Base-by-base conservation (phyloP, 92 coral and sea anemone species). In the Montipora capitata region DNA sequence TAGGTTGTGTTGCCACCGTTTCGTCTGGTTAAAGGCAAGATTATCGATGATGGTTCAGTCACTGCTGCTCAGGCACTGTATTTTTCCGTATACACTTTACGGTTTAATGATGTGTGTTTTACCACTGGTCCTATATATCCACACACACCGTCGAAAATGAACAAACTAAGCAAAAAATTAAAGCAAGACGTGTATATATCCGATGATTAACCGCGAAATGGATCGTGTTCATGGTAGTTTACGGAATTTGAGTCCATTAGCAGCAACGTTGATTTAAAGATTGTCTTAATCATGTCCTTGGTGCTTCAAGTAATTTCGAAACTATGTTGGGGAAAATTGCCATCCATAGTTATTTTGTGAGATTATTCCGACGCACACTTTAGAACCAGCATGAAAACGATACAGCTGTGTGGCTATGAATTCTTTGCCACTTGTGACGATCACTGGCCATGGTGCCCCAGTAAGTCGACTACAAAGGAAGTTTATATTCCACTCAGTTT, bases 241-340 rank as follows among this genome's bases (percentile, higher is more conserved):
- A 91, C 89, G 77, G 70, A 87, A 91, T 95, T 94, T 94, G 91
- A 93, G 90, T 89, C 92, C 72, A 87, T 94, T 94, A 94, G 85
- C 81, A 85, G 63, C 79, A 84, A 82, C 89, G 87, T 86, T 92
- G 97, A 92, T 89, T 87, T 84, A 80, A 80, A 88, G 94, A 93
- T 93, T 89, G 96, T 45, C 16, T 49, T 93, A 93, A 93, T 93
- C 67, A 81, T 5, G 61, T 7, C 17, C 40, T 73, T 48, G 52
- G 39, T 79, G 61, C 45, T 79, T 65, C 84, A 27, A 12, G 62
- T 79, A 65, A 70, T 82, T 82, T 70, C 68, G 45, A 77, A 41
- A 69, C 41, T 83, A 17, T 71, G 56, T 62, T 57, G 51, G 4
- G 5, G 39, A 40, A 13, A 6, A 44, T 59, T 27, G 6, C 81